A percentile compares a stretch with the other conserved stretches of the same genome.
These are phyloP conservation scores for Isurus oxyrinchus DNA, from an alignment of 2,113 vertebrate genomes.

Conservation along the genomic window DNA sequence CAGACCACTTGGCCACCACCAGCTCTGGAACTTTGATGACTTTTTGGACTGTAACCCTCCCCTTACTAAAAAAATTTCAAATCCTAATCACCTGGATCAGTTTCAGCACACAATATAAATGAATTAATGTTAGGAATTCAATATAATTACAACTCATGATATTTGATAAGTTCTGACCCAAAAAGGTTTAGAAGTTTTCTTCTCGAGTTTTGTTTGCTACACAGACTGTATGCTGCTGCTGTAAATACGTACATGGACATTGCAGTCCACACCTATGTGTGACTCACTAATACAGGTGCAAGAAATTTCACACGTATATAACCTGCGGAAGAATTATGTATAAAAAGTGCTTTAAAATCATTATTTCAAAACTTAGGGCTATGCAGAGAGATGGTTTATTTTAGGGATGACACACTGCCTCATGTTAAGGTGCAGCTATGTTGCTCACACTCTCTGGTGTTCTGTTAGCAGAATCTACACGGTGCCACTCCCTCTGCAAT, in stretches of 20 bases:
- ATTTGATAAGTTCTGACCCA: background rate
- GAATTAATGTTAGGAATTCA: background rate
- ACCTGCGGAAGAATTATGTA: background rate
- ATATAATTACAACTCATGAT: background rate
- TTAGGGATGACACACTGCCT: background rate
- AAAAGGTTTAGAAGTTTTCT: background rate
- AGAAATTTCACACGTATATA: background rate
- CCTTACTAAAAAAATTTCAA: background rate
- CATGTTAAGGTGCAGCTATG: background rate
- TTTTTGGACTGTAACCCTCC: background rate
- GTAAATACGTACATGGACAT: background rate
- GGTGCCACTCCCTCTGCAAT: no score
- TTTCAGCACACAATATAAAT: background rate
- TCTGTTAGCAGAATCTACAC: no score
- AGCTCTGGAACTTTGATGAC: background rate
- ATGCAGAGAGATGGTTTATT: background rate
- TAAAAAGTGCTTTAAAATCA: background rate
- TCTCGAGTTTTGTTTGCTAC: background rate
- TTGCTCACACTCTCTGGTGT: no score
- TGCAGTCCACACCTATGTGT: background rate
- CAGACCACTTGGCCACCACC: background rate
- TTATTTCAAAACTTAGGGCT: background rate
- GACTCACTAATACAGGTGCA: background rate
- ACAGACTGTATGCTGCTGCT: background rate
- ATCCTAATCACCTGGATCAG: background rate